Percentiles rank a stretch among this genome's conserved stretches.
Conservation (phyloP, 2,888 invertebrate species). For the Macrosiphum euphorbiae region DNA sequence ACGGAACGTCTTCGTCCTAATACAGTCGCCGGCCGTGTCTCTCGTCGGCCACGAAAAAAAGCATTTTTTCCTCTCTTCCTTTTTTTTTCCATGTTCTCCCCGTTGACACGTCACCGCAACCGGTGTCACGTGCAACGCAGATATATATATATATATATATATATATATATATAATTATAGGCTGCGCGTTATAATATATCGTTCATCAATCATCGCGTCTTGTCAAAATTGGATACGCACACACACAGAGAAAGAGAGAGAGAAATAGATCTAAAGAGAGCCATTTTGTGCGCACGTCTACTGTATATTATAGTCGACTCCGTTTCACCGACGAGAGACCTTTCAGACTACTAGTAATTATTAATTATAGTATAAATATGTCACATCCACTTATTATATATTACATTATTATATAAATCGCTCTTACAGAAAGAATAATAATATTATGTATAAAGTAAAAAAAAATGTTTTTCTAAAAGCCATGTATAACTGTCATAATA, state of each 20-base stretch:
- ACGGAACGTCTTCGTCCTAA: neutral
- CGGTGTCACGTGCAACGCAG: slow-evolving; percentile 39
- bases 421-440: neutral
- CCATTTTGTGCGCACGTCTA: neutral
- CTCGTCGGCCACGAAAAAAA: slow-evolving; percentile 24
- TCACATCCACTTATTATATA: neutral
- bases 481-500: neutral
- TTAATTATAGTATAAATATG: slow-evolving; percentile 1
- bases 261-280: neutral
- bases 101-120: slow-evolving; percentile 51
- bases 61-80: neutral
- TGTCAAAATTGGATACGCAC: slow-evolving; percentile 28
- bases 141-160: neutral
- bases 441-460: neutral
- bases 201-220: slow-evolving; percentile 55
- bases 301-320: neutral
- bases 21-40: slow-evolving; percentile 19
- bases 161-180: neutral
- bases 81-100: slow-evolving; percentile 6
- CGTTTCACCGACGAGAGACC: neutral
- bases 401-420: neutral
- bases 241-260: neutral
- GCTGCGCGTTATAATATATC: slow-evolving; percentile 1
- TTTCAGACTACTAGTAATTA: neutral
- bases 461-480: neutral